Evolutionary conservation across 1,140 invertebrate genomes (phyloP).

Genomic region (Callitettix versicolor): DNA sequence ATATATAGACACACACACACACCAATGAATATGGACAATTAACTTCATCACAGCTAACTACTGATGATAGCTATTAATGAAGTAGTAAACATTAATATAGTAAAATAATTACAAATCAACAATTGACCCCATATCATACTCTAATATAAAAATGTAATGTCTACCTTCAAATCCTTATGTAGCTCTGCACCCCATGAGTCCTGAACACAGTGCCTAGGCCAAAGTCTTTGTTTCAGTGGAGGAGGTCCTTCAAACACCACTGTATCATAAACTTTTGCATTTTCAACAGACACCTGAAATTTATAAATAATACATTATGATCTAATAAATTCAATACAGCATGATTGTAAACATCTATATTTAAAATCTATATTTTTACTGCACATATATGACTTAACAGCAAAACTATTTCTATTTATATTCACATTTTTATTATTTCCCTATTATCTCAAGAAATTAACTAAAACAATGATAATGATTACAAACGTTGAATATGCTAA

Average conservation of each 20-base stretch:
- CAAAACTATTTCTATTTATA: too few relatives aligned
- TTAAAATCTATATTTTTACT: neutral
- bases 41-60: too few relatives aligned
- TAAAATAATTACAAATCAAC: too few relatives aligned
- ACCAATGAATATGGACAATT: too few relatives aligned
- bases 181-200: slow-evolving; percentile 88
- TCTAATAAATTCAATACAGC: neutral
- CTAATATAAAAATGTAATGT: slow-evolving; percentile 12
- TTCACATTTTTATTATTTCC: slow-evolving; percentile 3
- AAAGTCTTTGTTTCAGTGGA: slow-evolving; percentile 72
- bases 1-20: too few relatives aligned
- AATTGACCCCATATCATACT: too few relatives aligned
- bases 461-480: too few relatives aligned
- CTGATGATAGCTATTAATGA: too few relatives aligned
- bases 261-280: slow-evolving; percentile 76
- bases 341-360: neutral
- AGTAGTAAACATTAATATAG: too few relatives aligned
- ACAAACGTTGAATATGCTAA: too few relatives aligned
- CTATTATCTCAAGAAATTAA: too few relatives aligned
- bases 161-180: slow-evolving; percentile 80
- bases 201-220: slow-evolving; percentile 93
- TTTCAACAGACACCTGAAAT: slow-evolving; percentile 39
- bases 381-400: neutral
- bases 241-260: slow-evolving; percentile 84
- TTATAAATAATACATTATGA: too few relatives aligned